Conservation (phyloP, 2,797 vertebrate species). For the Mus caroli region DNA sequence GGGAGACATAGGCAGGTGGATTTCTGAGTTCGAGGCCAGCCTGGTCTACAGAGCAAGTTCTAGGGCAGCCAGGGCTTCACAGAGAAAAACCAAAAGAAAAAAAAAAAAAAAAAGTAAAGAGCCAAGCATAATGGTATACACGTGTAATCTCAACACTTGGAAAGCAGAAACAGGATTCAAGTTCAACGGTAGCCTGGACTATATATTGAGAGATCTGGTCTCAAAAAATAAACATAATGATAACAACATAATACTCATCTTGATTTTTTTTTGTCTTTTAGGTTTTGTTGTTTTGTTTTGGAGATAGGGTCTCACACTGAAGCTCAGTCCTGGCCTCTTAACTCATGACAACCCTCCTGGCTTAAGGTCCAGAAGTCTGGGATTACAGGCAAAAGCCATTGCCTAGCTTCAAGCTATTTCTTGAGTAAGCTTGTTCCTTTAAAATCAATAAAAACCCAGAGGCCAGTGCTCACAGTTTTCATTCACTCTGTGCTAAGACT, state of each 20-base stretch:
- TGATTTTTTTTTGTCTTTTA: neutral
- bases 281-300: neutral
- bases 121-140: too few relatives aligned
- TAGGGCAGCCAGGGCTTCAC: too few relatives aligned
- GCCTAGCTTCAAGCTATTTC: constrained; percentile 8
- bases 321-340: neutral
- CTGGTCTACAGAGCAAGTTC: too few relatives aligned
- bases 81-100: too few relatives aligned
- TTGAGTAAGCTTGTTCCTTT: constrained; percentile 41
- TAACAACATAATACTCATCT: neutral
- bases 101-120: too few relatives aligned
- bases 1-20: neutral
- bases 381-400: neutral
- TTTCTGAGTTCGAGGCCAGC: too few relatives aligned
- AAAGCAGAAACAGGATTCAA: too few relatives aligned
- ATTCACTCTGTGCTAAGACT: neutral
- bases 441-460: neutral
- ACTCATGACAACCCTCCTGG: neutral
- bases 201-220: neutral
- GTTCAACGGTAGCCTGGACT: neutral
- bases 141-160: too few relatives aligned
- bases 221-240: neutral
- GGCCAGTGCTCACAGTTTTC: neutral
- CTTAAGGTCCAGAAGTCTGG: neutral
- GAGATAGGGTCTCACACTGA: neutral